Conservation (phyloP, 2,113 vertebrate genomes). For the Haemorhous mexicanus region DNA sequence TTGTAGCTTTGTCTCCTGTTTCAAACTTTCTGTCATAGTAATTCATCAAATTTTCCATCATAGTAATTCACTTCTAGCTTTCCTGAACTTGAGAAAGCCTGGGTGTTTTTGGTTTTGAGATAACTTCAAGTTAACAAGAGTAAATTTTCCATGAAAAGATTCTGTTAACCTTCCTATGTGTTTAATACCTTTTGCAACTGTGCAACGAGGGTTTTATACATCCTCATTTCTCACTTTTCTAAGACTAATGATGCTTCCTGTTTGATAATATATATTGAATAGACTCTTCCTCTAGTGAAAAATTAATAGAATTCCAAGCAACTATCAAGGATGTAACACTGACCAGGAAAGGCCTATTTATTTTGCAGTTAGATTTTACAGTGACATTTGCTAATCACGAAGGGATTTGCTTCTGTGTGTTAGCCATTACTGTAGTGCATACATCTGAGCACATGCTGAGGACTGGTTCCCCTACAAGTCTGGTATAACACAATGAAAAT, state of each 20-base stretch:
- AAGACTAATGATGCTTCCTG: not conserved
- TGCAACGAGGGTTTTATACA: not conserved
- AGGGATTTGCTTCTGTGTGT: not conserved
- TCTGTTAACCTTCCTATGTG: not conserved
- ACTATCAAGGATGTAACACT: not conserved
- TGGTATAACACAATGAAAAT: not conserved
- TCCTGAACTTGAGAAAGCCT: not conserved
- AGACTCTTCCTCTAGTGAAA: not conserved
- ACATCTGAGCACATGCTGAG: not conserved
- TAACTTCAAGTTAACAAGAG: not conserved
- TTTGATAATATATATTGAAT: not conserved
- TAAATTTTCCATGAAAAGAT: not conserved
- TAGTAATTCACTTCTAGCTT: not conserved
- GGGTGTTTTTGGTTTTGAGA: not conserved
- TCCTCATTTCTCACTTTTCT: not conserved
- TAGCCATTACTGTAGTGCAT: not conserved
- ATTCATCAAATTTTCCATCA: not conserved
- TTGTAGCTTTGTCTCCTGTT: not conserved
- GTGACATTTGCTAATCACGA: not conserved
- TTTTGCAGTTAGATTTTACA: not conserved
- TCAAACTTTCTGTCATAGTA: not conserved
- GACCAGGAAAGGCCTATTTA: not conserved
- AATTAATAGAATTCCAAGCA: not conserved
- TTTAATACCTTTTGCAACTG: not conserved
- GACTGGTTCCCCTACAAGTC: not conserved